Evolutionary conservation across 2,888 invertebrate genomes (phyloP).

Genomic region (Rhorus exstirpatorius): DNA sequence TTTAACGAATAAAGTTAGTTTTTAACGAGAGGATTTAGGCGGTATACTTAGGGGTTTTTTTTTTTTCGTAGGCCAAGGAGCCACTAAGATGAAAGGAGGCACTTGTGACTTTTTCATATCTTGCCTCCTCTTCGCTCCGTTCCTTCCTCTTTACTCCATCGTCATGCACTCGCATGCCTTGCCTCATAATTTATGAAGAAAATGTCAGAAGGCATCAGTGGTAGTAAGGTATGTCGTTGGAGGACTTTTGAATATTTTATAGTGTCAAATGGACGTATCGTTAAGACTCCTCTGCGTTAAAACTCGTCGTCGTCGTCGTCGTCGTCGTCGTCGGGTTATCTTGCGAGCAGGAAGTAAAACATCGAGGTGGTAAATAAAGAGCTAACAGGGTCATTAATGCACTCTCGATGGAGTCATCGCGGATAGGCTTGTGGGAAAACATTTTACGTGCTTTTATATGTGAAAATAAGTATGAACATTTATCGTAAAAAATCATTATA

Average conservation of each 20-base stretch:
- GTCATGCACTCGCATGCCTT: background rate
- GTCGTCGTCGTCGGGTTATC: conserved; percentile 10
- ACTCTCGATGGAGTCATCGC: background rate
- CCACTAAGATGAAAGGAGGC: background rate
- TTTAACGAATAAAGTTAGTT: background rate
- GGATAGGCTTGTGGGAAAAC: too few species aligned
- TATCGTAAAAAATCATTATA: background rate
- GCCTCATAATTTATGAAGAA: conserved; percentile 61
- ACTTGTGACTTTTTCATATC: background rate
- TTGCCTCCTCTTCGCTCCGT: background rate
- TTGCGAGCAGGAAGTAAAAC: background rate
- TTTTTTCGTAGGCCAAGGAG: background rate
- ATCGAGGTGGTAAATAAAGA: conserved; percentile 34
- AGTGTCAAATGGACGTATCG: conserved; percentile 64
- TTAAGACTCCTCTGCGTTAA: conserved; percentile 37
- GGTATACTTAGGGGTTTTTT: background rate
- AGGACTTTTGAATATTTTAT: conserved; percentile 67
- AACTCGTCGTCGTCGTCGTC: conserved; percentile 23
- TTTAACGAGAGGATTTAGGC: too few species aligned
- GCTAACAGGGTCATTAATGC: background rate
- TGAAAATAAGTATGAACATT: too few species aligned
- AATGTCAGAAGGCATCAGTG: conserved; percentile 17
- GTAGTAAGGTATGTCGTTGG: conserved; percentile 27
- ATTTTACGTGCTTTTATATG: too few species aligned
- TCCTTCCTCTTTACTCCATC: background rate